Evolutionary conservation across 1,140 invertebrate genomes (phyloP).

Genomic region (Bombyx mandarina): DNA sequence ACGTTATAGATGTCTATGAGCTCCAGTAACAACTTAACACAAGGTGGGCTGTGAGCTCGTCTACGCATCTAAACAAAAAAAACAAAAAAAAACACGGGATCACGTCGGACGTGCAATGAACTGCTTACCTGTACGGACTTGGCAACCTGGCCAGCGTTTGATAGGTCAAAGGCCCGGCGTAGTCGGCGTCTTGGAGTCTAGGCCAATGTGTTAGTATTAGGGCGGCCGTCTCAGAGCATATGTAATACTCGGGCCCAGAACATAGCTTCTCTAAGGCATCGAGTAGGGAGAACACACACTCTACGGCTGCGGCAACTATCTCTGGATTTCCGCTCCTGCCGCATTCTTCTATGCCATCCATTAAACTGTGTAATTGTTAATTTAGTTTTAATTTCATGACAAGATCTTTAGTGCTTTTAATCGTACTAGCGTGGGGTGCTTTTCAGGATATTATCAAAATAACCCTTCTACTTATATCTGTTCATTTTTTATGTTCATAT

Average conservation of each 20-base stretch:
- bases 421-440: no score
- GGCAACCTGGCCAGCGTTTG: conserved; percentile 86
- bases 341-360: conserved; percentile 93
- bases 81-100: no score
- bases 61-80: no score
- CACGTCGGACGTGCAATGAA: no score
- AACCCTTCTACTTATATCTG: no score
- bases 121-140: conserved; percentile 80
- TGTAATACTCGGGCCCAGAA: conserved; percentile 75
- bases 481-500: no score
- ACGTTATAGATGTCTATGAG: no score
- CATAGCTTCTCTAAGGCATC: conserved; percentile 87
- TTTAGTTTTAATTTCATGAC: neutral
- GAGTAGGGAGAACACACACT: conserved; percentile 87
- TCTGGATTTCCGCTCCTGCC: conserved; percentile 77
- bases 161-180: conserved; percentile 86
- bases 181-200: conserved; percentile 84
- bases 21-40: no score
- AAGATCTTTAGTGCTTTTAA: no score
- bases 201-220: conserved; percentile 82
- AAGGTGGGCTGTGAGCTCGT: no score
- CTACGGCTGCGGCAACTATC: conserved; percentile 83
- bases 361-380: conserved; percentile 75
- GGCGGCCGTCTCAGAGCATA: conserved; percentile 67
- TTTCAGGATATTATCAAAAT: no score